Base-by-base conservation (phyloP, 2,888 invertebrate genomes). In the Apodemia mormo region DNA sequence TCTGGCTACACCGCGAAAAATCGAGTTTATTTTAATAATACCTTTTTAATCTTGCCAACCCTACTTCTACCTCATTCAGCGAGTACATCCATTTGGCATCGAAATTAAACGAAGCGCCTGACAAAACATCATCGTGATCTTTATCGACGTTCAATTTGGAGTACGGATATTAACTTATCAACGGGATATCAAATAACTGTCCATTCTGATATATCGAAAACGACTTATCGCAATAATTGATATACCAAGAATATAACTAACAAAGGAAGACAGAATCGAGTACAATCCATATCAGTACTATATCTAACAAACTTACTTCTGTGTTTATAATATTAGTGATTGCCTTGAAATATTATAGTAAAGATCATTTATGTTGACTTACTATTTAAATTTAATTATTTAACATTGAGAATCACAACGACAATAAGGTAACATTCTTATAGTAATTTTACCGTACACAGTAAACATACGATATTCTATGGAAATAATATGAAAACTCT, bases 71-170 rank as follows among this genome's bases (percentile, higher is more conserved):
- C 61, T 33, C 61, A 61, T 61, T 61, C 14, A 14, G 1, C 61
- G 33, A 14, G 12, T 37, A 33, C 61, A 61, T 61, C 61, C 61
- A 61, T 61, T 61, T 61, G 33, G 33, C 61, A 33, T 37, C 61
- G 61, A 33, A 61, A 61, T 61, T 33, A 61, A 61, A 61, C 33
- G 37, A 61, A 61, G 6, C 33, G 30, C 30, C 58, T 29, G 61
- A 30, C 33, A 61, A 61, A 61, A 61, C 33, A 61, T 61, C 14
- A 61, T 61, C 61, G 14, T 14, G 30, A 61, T 61, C 6, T 61
- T 61, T 61, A 61, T 61, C 61, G 61, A 14, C 52, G 52, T 37
- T 37, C 30, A 10, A 61, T 14, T 61, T 14, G 12, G 61, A 61
- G n/a, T 52, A 52, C 61, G 33, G 14, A 61, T 33, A 61, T 61